Base-by-base conservation (phyloP, 53 echinoderm and acorn worm genomes). In the Zoroaster sp. region DNA sequence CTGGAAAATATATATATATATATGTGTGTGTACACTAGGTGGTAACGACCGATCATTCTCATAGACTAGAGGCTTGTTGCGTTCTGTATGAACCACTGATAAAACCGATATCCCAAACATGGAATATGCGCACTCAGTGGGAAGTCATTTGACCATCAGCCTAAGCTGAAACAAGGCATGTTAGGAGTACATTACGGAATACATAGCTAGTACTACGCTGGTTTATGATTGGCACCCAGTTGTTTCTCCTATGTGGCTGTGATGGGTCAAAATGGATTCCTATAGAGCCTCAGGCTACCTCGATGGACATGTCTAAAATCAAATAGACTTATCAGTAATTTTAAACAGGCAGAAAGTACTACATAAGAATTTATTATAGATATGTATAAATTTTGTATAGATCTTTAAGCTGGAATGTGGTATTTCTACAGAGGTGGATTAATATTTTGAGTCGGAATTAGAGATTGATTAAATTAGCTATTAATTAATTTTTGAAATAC, bases 381-480 rank as follows among this genome's bases (percentile, higher is more conserved):
- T 54, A 53, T 78, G 78, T 78, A 78, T 55, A 78, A 78, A 18
- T 78, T 78, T 55, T 78, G 78, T 78, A 78, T 59, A 78, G 78
- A 78, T 63, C 52, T 78, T 39, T 38, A 52, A 33, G 39, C 78
- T 54, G 54, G 36, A 78, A 78, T 78, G 53, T 6, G 14, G 36
- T 36, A 31, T 75, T 75, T 78, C 45, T 39, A 33, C 36, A 36
- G 14, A 78, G 28, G 28, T 59, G 63, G 63, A 59, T 25, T 2
- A 28, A 59, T 59, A 59, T 59, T 59, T 59, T 59, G 28, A 59
- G 21, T 75, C 44, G 11, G 46, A 12, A 45, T 28, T 13, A 47
- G 1, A 75, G 11, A 25, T 28, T 30, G 13, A 75, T 25, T 75
- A 75, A 75, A 59, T 21, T 25, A 59, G 11, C 63, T 25, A 59